Conservation (phyloP, 2,113 vertebrate species). For the Amblyornis subalaris region DNA sequence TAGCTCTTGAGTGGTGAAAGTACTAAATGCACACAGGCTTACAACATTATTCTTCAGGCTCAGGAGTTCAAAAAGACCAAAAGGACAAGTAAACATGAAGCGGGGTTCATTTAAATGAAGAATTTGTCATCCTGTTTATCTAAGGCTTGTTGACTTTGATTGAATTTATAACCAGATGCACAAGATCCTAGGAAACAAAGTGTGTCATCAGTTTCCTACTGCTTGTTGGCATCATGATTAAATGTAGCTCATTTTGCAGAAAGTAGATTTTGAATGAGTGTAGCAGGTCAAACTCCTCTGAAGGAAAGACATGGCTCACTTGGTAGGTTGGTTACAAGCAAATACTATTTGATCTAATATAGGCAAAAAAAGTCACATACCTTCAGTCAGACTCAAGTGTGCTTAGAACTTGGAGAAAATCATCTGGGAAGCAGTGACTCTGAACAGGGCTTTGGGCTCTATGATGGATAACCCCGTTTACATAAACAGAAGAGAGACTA, state of each 20-base stretch:
- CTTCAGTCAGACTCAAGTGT: background rate
- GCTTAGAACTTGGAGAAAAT: background rate
- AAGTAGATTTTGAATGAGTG: background rate
- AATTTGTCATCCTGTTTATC: background rate
- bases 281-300: background rate
- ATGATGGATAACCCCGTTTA: background rate
- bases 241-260: background rate
- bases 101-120: background rate
- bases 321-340: background rate
- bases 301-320: background rate
- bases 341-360: background rate
- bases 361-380: background rate
- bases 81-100: background rate
- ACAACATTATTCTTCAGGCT: background rate
- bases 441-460: background rate
- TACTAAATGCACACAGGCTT: background rate
- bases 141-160: background rate
- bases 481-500: background rate
- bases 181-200: background rate
- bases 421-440: background rate
- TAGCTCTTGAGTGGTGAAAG: rapidly evolving
- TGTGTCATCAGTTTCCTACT: background rate
- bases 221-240: background rate
- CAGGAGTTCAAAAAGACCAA: background rate
- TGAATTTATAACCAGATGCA: background rate